Conservation (phyloP, 1,140 invertebrate species). For the Drosophila guanche region DNA sequence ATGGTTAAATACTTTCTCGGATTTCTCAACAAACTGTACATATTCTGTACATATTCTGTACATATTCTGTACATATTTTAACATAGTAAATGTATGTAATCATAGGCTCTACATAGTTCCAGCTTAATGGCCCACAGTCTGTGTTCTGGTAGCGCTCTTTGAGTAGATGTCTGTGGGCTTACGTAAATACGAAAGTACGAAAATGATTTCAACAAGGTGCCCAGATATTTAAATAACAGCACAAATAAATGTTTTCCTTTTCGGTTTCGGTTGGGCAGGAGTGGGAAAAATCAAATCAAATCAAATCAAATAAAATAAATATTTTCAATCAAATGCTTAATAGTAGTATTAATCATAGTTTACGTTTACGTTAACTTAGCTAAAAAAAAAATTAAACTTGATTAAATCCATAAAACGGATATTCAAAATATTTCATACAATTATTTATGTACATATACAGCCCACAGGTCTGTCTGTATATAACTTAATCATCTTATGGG, state of each 20-base stretch:
- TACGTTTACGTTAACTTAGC: constrained; percentile 17
- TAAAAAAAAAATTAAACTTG: constrained; percentile 8
- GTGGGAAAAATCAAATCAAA: constrained; percentile 13
- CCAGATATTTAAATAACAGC: constrained; percentile 36
- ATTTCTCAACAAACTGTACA: constrained; percentile 52
- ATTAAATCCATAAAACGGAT: constrained; percentile 77
- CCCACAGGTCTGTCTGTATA: no score
- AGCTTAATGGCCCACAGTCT: constrained; percentile 7
- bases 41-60: constrained; percentile 3
- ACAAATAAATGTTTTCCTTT: constrained; percentile 19
- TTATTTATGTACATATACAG: constrained; percentile 55
- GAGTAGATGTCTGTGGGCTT: constrained; percentile 4
- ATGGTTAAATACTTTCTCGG: constrained; percentile 69
- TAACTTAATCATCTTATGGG: constrained; percentile 50
- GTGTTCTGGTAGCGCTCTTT: background rate
- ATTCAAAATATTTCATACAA: constrained; percentile 59
- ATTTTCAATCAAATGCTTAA: constrained; percentile 3
- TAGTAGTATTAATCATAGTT: constrained; percentile 19
- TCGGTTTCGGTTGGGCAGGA: background rate
- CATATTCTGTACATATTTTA: no score
- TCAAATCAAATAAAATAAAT: constrained; percentile 22
- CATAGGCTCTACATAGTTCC: constrained; percentile 6
- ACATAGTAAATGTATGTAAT: constrained; percentile 45
- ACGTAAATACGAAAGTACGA: constrained; percentile 23
- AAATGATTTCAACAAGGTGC: constrained; percentile 18